Base-by-base conservation (phyloP, 2,113 vertebrate genomes). In the Corythornis madagascariensis region DNA sequence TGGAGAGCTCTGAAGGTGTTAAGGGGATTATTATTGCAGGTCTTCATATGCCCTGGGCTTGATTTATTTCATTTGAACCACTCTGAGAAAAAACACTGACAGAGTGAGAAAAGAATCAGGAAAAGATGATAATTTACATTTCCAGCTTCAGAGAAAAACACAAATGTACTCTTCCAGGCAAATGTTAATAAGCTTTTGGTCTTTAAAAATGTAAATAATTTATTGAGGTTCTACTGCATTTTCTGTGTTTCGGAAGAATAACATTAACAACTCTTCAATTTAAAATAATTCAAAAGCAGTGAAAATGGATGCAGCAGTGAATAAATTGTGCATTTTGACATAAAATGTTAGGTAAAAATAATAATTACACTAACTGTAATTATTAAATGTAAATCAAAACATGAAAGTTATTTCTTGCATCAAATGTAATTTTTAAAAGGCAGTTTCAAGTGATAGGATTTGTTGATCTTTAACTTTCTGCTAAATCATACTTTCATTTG, bases 131-230 rank as follows among this genome's bases (percentile, higher is more conserved):
- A 76, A 92, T 63, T 79, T 81, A 43, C 74, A 57, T 89, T 89
- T 89, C 85, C 45, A 52, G 16, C n/a, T 86, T 69, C 69, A 78
- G 82, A 89, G 61, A 10, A 81, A 84, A 93, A 25, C n/a, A 61
- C 24, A 86, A 74, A 75, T 82, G 38, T 76, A 70, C 13, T 89
- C 38, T 87, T 93, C n/a, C 76, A 96, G 74, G 72, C 56, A 96
- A 95, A 93, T 89, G 43, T 88, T 94, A 92, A 76, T 88, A 84
- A 90, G 82, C 26, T 93, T 94, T 63, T 85, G 79, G 63, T 81
- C 73, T 97, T 95, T 89, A 70, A 92, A 96, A 96, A 92, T 60
- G 55, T 94, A 77, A 96, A 92, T 72, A 89, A 64, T 57, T 94
- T 96, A 93, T 59, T 86, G 73, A 82, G 47, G 17, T 94, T 75